Conservation (phyloP, 1,140 invertebrate species). For the Tetramorium alpestre region DNA sequence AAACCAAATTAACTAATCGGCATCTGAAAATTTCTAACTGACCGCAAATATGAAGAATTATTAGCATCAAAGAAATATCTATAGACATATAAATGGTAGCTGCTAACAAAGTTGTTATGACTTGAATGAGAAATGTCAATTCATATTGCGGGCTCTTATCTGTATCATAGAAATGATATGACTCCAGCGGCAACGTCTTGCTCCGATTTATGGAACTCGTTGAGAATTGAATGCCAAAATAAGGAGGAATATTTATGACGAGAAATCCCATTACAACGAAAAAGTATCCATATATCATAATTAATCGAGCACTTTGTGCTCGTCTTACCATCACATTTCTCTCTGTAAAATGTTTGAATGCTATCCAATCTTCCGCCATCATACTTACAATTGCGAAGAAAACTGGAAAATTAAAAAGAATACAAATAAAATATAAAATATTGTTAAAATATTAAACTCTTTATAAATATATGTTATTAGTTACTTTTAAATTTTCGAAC, state of each 20-base stretch:
- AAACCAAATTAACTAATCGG: constrained; percentile 1
- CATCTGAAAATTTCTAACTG: constrained; percentile 41
- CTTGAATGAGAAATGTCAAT: background rate
- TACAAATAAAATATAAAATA: background rate
- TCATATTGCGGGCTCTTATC: constrained; percentile 41
- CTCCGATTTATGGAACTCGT: background rate
- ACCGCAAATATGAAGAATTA: constrained; percentile 25
- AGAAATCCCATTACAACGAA: background rate
- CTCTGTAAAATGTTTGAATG: background rate
- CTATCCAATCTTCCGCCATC: constrained; percentile 58
- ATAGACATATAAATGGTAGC: background rate
- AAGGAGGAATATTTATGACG: background rate
- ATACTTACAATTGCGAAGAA: constrained; percentile 22
- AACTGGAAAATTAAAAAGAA: constrained; percentile 1
- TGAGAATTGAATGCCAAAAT: background rate
- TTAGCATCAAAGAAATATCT: constrained; percentile 9
- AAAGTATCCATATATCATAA: background rate
- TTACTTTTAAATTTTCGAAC: no score
- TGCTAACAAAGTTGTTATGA: background rate
- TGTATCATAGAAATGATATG: constrained; percentile 19
- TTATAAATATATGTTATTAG: no score
- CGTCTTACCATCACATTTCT: constrained; percentile 16
- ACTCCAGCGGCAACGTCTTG: background rate
- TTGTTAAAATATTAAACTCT: background rate
- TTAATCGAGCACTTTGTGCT: background rate